Base-by-base conservation (phyloP, 2,888 invertebrate genomes). In the Epistrophella euchroma region DNA sequence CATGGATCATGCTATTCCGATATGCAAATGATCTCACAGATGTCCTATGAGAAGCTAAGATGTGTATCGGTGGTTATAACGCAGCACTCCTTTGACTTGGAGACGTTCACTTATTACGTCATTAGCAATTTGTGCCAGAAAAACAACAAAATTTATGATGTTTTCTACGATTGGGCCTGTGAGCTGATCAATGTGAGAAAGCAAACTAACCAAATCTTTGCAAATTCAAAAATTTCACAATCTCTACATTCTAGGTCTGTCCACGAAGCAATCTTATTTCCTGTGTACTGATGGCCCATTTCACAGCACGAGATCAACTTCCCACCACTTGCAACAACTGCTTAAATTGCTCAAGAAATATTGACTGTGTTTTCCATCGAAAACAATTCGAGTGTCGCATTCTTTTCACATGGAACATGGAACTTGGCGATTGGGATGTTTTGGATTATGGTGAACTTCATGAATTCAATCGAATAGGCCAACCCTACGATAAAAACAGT, bases 11-110 rank as follows among this genome's bases (percentile, higher is more conserved):
- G 92, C 75, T 92, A 93, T 82, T 92, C 92, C 1, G 92, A 92
- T 82, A 92, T 93, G 92, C 92, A 92, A 90, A 92, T 93, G 92
- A 92, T 93, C 78, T 93, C 93, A 5, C 91, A 92, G 52, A 90
- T 90, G 17, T 92, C 93, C 2, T 92, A 91, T 80, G 92, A 92
- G 66, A 90, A 91, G 32, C 88, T 92, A 5, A 90, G 91, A 32
- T 92, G 92, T 60, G 90, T 90, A 19, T 91, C 92, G 68, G 91
- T 92, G 1, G 89, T 92, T 2, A 91, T 93, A 32, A 92, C 92
- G 2, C 93, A 93, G 47, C 91, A 92, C 87, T 92, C 93, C 0
- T 93, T 93, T 78, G 93, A 93, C 81, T 88, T 93, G 76, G 93
- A 93, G 82, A 91, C 92, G 1, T 93, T 93, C 73, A 91, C 92